Base-by-base conservation (phyloP, 2,113 vertebrate genomes). In the Melanocharis versteri region DNA sequence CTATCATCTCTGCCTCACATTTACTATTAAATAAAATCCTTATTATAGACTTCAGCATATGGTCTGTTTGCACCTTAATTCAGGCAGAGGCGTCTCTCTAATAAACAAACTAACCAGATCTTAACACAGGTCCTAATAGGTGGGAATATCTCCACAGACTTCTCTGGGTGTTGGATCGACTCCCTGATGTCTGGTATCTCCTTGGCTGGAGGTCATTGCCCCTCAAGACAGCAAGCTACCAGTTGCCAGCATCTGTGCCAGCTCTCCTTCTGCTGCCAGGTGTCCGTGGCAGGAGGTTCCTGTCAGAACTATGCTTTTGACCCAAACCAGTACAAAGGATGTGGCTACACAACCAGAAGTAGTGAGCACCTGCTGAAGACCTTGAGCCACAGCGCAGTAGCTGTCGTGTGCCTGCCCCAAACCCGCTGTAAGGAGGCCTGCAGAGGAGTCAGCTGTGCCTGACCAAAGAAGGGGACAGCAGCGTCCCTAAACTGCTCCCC, bases 121-220 rank as follows among this genome's bases (percentile, higher is more conserved):
- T 77, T 69, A 33, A 39, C 22, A 37, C 1, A 0, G 30, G 18
- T 89, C 22, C 26, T 47, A 73, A 73, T 6, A 39, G 7, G 28
- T 81, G 15, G 20, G 27, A 28, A 65, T 72, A 51, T 60, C 15
- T 80, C 16, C 64, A 17, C 15, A 69, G 58, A 19, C 28, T 60
- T 80, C 28, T 35, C 16, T 28, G 21, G 17, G 10, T 44, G 11
- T 89, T 42, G 40, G 44, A 51, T 66, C 5, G 7, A 16, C 10
- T 50, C 62, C 16, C 13, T 40, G 33, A 56, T 50, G 11, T 44
- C 61, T 71, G 28, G 22, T 42, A 18, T 15, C 47, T 83, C 44
- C 22, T 58, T 48, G 15, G 33, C 19, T 0, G 0, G 26, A 82
- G n/a, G 6, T 27, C 60, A 16, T 12, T 26, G 70, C 3, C 6